Percentiles rank a stretch among this genome's conserved stretches.
phyloP scores from a whole-genome alignment of 2,113 vertebrate genomes.

The Brachyistius frenatus region DNA sequence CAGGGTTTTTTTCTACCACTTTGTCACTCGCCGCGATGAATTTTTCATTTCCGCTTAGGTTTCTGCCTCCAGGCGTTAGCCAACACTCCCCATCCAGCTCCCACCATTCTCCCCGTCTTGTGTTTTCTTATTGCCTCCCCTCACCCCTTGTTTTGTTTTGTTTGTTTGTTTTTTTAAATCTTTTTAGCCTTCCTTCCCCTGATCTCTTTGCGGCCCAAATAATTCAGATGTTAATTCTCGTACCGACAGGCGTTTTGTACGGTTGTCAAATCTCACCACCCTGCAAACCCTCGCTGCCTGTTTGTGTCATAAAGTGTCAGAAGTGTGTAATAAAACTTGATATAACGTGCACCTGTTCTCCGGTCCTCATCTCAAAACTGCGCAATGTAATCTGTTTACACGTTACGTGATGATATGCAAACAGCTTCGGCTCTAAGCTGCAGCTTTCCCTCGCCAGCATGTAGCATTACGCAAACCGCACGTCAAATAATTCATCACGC shows the following conservation, averaged over 20 bases:
- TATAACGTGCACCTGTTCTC: constrained; percentile 44
- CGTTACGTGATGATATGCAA: constrained; percentile 61
- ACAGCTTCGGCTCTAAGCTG: constrained; percentile 56
- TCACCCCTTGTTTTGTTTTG: not conserved
- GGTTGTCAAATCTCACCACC: constrained; percentile 24
- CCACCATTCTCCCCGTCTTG: constrained; percentile 17
- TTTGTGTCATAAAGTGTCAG: constrained; percentile 41
- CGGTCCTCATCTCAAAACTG: constrained; percentile 22
- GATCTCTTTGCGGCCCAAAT: not conserved
- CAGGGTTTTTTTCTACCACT: not conserved
- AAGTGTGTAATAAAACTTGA: constrained; percentile 60
- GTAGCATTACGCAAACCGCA: constrained; percentile 61
- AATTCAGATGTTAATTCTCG: constrained; percentile 36
- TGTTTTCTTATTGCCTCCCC: constrained; percentile 5
- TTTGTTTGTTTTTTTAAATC: not conserved
- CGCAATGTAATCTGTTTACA: constrained; percentile 65
- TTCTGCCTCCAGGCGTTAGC: constrained; percentile 43
- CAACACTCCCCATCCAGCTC: constrained; percentile 40
- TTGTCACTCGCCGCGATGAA: constrained; percentile 48
- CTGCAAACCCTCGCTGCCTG: constrained; percentile 22
- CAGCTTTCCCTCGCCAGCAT: constrained; percentile 44
- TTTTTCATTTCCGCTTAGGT: constrained; percentile 67
- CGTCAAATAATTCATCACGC: constrained; percentile 66
- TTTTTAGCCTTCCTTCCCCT: constrained; percentile 50
- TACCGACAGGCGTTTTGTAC: constrained; percentile 24